Conservation (phyloP, 2,797 vertebrate genomes). For the Psittacula derbiana region DNA sequence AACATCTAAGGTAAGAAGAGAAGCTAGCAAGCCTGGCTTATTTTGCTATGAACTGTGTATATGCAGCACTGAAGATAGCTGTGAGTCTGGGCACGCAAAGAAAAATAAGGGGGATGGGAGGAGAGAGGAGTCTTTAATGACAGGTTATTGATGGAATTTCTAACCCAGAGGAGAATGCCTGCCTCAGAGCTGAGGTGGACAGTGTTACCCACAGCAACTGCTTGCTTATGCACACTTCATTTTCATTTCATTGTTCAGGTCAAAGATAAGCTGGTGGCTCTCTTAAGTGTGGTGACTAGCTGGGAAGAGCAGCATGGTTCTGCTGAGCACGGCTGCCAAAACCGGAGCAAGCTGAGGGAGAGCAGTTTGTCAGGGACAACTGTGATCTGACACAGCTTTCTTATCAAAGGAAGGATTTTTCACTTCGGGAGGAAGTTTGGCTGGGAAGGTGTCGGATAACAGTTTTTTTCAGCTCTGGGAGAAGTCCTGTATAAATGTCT, state of each 20-base stretch:
- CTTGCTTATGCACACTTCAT: background rate
- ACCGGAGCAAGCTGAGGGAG: background rate
- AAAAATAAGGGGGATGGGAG: background rate
- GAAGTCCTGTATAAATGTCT: slow-evolving; percentile 16
- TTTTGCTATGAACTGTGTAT: background rate
- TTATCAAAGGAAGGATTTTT: slow-evolving; percentile 57
- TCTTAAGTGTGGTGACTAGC: background rate
- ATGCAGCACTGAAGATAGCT: slow-evolving; percentile 29
- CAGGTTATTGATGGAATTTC: slow-evolving; percentile 18
- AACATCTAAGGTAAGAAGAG: background rate
- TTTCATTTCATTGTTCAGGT: background rate
- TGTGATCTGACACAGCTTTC: background rate
- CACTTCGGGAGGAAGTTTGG: slow-evolving; percentile 41
- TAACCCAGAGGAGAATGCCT: background rate
- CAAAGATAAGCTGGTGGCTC: background rate
- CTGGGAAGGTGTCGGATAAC: slow-evolving; percentile 18
- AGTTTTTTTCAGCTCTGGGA: background rate
- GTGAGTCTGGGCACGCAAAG: background rate
- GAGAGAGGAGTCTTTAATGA: background rate
- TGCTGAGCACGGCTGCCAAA: slow-evolving; percentile 8
- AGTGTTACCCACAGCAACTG: slow-evolving; percentile 8
- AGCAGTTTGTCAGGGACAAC: background rate
- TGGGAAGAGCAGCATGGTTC: background rate
- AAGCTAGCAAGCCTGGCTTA: slow-evolving; percentile 31
- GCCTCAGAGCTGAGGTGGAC: background rate